Percentiles rank a stretch among this genome's conserved stretches.
phyloP scores from a whole-genome alignment of 2,888 invertebrate species.

The Eupithecia centaureata region DNA sequence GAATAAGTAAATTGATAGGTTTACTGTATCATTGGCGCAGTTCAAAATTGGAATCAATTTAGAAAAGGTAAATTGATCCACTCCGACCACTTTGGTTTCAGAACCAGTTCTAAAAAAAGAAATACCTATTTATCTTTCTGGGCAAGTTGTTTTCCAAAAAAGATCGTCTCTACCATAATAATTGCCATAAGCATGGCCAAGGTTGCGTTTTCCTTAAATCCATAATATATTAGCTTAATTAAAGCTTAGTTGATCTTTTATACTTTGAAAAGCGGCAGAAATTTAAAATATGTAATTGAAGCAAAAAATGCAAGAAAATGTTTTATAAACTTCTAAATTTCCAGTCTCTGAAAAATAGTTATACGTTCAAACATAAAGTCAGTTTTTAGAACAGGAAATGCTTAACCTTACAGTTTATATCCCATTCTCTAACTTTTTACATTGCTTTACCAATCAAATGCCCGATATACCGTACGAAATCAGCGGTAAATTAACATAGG shows the following conservation, averaged over 20 bases:
- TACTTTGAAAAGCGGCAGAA: neutral
- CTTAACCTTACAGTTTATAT: constrained; percentile 37
- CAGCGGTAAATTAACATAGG: constrained; percentile 56
- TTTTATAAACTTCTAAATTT: neutral
- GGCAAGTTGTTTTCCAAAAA: no score
- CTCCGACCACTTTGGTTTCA: no score
- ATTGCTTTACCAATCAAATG: constrained; percentile 43
- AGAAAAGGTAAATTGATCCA: no score
- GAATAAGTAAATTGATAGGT: no score
- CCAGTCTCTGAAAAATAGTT: neutral
- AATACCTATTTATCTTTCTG: no score
- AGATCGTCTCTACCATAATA: neutral
- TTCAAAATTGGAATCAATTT: no score
- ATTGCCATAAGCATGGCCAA: neutral
- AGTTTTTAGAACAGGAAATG: constrained; percentile 24
- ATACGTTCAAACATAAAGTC: constrained; percentile 15
- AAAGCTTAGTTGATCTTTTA: no score
- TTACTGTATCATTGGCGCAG: no score
- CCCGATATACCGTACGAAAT: constrained; percentile 35
- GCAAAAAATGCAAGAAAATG: neutral
- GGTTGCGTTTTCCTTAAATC: neutral
- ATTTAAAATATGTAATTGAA: no score
- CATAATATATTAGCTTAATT: no score
- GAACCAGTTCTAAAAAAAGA: no score
- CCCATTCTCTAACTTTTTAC: constrained; percentile 42